phyloP scores from a whole-genome alignment of 2,888 invertebrate genomes.

The Lissocephala sabroskyi region DNA sequence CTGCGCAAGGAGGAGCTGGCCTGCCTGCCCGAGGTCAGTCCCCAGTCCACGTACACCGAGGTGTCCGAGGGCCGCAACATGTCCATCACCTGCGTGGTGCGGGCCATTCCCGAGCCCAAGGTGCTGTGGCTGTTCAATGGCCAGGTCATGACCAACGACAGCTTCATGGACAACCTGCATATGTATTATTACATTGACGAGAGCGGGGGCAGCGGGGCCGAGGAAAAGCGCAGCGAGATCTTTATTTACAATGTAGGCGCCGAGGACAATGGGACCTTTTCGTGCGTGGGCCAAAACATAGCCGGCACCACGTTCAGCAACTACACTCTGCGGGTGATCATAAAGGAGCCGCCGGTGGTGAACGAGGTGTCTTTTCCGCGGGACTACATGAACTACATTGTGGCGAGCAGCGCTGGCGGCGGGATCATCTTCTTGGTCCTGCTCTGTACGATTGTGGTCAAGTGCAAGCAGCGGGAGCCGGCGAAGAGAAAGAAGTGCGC shows the following conservation, averaged over 20 bases:
- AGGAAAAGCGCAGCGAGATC: slow-evolving; percentile 84
- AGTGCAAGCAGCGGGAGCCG: slow-evolving; percentile 72
- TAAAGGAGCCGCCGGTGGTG: slow-evolving; percentile 81
- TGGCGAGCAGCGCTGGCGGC: slow-evolving; percentile 78
- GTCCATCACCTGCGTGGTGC: slow-evolving; percentile 85
- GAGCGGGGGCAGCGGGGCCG: slow-evolving; percentile 77
- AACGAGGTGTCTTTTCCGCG: slow-evolving; percentile 80
- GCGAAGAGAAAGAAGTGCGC: slow-evolving; percentile 76
- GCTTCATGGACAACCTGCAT: slow-evolving; percentile 79
- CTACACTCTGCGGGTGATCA: slow-evolving; percentile 84
- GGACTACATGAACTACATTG: slow-evolving; percentile 81
- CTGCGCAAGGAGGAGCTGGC: slow-evolving; percentile 82
- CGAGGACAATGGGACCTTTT: slow-evolving; percentile 89
- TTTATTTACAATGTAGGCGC: slow-evolving; percentile 84
- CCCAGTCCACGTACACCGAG: slow-evolving; percentile 83
- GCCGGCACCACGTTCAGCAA: slow-evolving; percentile 87
- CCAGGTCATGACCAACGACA: slow-evolving; percentile 84
- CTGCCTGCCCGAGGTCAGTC: slow-evolving; percentile 85
- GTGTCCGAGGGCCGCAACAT: slow-evolving; percentile 86
- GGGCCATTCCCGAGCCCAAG: slow-evolving; percentile 86
- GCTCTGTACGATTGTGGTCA: slow-evolving; percentile 79
- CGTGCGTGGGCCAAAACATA: slow-evolving; percentile 88
- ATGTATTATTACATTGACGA: slow-evolving; percentile 82
- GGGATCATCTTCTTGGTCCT: slow-evolving; percentile 78
- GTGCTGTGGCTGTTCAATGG: slow-evolving; percentile 90